Evolutionary conservation across 2,797 vertebrate species (phyloP).

Genomic region (Margarornis squamiger): DNA sequence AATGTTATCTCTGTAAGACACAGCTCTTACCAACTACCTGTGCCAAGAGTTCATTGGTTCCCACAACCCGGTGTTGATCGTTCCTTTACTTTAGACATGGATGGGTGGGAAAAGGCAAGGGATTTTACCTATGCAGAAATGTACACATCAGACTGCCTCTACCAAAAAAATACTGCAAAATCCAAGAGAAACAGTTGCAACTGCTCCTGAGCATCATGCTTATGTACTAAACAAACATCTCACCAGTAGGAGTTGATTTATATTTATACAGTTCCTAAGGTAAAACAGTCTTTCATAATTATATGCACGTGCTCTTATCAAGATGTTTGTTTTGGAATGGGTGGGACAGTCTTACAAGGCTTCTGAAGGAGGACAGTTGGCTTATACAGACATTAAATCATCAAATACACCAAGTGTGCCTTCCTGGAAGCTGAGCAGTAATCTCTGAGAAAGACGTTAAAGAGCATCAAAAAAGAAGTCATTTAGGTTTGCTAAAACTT

Average conservation of each 20-base stretch:
- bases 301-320: not conserved
- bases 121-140: not conserved
- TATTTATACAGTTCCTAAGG: not conserved
- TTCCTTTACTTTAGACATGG: not conserved
- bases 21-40: not conserved
- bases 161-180: not conserved
- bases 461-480: not conserved
- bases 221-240: not conserved
- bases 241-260: not conserved
- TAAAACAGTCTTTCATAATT: not conserved
- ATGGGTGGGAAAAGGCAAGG: not conserved
- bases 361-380: not conserved
- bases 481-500: not conserved
- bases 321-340: not conserved
- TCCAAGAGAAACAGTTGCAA: not conserved
- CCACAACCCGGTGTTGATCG: fast-evolving
- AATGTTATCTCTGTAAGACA: not conserved
- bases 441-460: not conserved
- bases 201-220: not conserved
- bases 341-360: not conserved
- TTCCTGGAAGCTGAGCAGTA: not conserved
- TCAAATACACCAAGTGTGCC: not conserved
- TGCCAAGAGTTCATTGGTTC: not conserved
- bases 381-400: not conserved
- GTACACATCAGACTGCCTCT: not conserved